Base-by-base conservation (phyloP, 2,113 vertebrate species). In the Phrynosoma blainvillii region DNA sequence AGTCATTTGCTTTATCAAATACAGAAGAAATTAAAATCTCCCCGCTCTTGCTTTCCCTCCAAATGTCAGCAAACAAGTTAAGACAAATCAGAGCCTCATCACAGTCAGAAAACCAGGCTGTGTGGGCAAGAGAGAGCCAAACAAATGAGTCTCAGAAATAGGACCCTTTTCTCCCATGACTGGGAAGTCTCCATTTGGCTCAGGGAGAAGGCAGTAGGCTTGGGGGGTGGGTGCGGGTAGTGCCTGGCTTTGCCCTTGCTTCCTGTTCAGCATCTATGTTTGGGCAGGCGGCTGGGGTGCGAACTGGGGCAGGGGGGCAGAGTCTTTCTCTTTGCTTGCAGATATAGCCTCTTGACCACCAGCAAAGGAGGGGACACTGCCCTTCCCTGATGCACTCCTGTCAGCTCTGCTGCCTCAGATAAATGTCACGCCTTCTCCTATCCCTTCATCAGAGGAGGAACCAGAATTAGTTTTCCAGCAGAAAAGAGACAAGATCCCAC, bases 11-110 rank as follows among this genome's bases (percentile, higher is more conserved):
- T 52, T n/a, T 56, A 1, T 87, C 88, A 56, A 88, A 75, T 40
- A 71, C 86, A 84, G 47, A 65, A 70, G 18, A 71, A n/a, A 42
- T 0, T 18, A 59, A 73, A 32, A 65, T 81, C 40, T 62, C 42
- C 5, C 1, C 0, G 0, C 23, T 27, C 85, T 59, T 78, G 12
- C 36, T 93, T 87, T 74, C 32, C 20, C 68, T 73, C 66, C 16
- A 62, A 80, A 56, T 18, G 54, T 30, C 81, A 70, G 84, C 85
- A 74, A 92, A 84, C 66, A 85, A 54, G 14, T 42, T 0, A 82
- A 80, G 66, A 13, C 11, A 85, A 87, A 40, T 1, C 16, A n/a
- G 92, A 89, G 76, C 68, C 18, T 68, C 68, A 4, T 66, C 85
- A 4, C 27, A 11, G n/a, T 36, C 14, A 10, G n/a, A 79, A 70